These are phyloP conservation scores for Chionomys nivalis DNA, from an alignment of 2,113 vertebrate genomes.

Conservation along the genomic window DNA sequence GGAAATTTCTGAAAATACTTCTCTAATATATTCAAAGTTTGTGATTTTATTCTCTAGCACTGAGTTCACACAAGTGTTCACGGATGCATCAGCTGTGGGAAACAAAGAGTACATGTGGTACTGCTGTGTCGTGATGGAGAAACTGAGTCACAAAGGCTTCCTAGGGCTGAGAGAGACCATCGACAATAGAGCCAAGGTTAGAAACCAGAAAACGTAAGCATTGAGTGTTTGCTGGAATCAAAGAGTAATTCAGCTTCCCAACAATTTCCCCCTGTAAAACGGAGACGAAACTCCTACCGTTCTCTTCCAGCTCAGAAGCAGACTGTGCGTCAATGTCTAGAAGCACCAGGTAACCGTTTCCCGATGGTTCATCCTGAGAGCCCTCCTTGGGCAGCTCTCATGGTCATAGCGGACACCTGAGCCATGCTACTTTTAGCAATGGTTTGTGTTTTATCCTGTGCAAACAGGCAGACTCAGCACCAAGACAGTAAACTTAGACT, in stretches of 20 bases:
- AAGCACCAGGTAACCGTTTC: background rate
- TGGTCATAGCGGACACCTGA: background rate
- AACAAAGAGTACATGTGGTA: background rate
- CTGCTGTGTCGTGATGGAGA: background rate
- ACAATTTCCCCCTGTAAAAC: slow-evolving; percentile 49
- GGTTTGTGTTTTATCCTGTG: slow-evolving; percentile 61
- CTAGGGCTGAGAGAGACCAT: background rate
- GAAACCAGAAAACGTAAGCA: background rate
- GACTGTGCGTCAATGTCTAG: background rate
- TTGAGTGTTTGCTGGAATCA: slow-evolving; percentile 6
- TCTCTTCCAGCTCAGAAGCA: background rate
- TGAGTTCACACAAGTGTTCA: slow-evolving; percentile 5
- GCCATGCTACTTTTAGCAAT: slow-evolving; percentile 36
- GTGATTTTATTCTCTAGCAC: slow-evolving; percentile 44
- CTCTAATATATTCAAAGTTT: slow-evolving; percentile 31
- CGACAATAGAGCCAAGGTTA: background rate
- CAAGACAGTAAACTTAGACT: slow-evolving; percentile 60
- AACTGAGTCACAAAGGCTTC: background rate
- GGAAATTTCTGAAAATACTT: slow-evolving; percentile 55
- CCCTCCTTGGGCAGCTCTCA: background rate
- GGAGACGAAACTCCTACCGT: background rate
- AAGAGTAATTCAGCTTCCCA: background rate
- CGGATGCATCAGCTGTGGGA: background rate
- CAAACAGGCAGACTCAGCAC: slow-evolving; percentile 54
- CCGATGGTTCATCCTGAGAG: background rate